These are phyloP conservation scores for Myxocyprinus asiaticus DNA, from an alignment of 2,113 vertebrate genomes.

Conservation along the genomic window DNA sequence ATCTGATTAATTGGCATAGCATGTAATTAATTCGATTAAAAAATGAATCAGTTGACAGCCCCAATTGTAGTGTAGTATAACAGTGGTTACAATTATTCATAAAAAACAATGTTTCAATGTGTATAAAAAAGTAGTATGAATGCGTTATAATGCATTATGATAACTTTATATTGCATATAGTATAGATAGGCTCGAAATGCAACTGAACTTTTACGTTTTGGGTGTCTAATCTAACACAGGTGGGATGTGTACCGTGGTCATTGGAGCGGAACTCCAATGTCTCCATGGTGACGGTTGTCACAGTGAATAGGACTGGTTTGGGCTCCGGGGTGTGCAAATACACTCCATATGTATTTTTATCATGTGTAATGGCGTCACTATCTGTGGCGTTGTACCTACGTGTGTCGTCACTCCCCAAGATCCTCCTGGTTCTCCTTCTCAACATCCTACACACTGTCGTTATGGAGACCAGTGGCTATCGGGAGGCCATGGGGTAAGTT, in stretches of 20 bases:
- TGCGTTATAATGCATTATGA: no score
- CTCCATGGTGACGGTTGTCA: slow-evolving; percentile 74
- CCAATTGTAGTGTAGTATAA: no score
- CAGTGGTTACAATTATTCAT: no score
- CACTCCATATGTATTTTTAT: slow-evolving; percentile 87
- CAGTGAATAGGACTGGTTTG: slow-evolving; percentile 70
- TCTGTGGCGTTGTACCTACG: slow-evolving; percentile 90
- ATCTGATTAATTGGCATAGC: no score
- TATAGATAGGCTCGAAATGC: no score
- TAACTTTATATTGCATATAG: no score
- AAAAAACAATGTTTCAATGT: no score
- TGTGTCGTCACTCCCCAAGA: slow-evolving; percentile 93
- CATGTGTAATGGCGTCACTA: slow-evolving; percentile 89
- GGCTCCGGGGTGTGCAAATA: slow-evolving; percentile 78
- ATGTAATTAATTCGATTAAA: no score
- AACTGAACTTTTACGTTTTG: slow-evolving; percentile 33
- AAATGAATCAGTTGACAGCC: no score
- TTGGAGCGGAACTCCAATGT: slow-evolving; percentile 76
- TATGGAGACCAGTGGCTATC: slow-evolving; percentile 92
- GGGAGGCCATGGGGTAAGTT: slow-evolving; percentile 83
- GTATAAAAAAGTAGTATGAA: no score
- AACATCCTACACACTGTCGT: slow-evolving; percentile 86
- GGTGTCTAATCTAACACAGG: slow-evolving; percentile 75
- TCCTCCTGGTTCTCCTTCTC: slow-evolving; percentile 87
- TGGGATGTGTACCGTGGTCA: slow-evolving; percentile 89